Evolutionary conservation across 2,797 vertebrate genomes (phyloP).

Genomic region (Acanthurus tractus): DNA sequence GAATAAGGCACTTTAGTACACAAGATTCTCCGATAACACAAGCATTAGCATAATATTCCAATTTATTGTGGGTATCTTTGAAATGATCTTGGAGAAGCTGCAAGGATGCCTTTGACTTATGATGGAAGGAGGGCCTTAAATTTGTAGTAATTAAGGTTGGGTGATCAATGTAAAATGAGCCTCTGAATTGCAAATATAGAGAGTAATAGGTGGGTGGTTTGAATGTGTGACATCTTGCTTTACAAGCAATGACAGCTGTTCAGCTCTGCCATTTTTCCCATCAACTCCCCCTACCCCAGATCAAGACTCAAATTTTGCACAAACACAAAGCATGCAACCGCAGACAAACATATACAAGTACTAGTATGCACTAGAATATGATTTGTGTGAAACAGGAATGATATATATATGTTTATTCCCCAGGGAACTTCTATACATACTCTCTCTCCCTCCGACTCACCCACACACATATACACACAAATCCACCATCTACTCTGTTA

Average conservation of each 20-base stretch:
- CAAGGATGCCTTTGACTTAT: background rate
- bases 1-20: background rate
- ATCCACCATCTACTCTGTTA: constrained; percentile 27
- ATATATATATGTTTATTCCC: constrained; percentile 37
- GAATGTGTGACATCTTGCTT: constrained; percentile 14
- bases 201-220: constrained; percentile 8
- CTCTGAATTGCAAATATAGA: background rate
- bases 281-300: background rate
- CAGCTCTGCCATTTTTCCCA: background rate
- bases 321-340: constrained; percentile 6
- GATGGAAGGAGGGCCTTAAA: background rate
- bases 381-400: constrained; percentile 25
- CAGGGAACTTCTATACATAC: constrained; percentile 12
- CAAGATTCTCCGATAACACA: background rate
- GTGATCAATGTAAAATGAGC: constrained; percentile 14
- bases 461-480: constrained; percentile 20
- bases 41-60: constrained; percentile 5
- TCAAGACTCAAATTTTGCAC: background rate
- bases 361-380: background rate
- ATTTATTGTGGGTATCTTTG: background rate
- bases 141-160: constrained; percentile 17
- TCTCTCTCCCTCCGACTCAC: constrained; percentile 21
- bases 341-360: background rate
- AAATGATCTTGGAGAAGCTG: background rate
- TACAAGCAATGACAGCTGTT: constrained; percentile 32